Base-by-base conservation (phyloP, 2,888 invertebrate genomes). In the Colletes collaris region DNA sequence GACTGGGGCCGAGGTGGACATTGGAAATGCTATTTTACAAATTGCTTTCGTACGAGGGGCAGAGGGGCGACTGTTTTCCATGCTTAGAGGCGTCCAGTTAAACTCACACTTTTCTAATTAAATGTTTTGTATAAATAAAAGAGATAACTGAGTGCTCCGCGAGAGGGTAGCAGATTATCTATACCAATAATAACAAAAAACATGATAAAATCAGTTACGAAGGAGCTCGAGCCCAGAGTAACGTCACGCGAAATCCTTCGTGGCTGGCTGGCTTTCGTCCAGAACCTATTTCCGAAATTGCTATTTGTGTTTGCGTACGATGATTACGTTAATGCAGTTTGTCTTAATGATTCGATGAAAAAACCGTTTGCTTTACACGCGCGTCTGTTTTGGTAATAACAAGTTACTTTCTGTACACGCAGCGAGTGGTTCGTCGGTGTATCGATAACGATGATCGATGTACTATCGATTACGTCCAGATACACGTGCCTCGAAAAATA, bases 321-420 rank as follows among this genome's bases (percentile, higher is more conserved):
- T 69, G 80, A 80, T 80, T 80, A 80, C 69, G 79, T 79, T 80
- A 80, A 80, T 80, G 79, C 56, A 66, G 69, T 79, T 68, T 78
- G 79, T 65, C 65, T 66, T 79, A 80, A 80, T 74, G 80, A 80
- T 74, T 67, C 77, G 60, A 68, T 76, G 52, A 70, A 59, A 71
- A 59, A 71, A 66, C 37, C 46, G 27, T 73, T 35, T 79, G 27
- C 56, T 49, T n/a, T 59, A 16, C 27, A 27, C 40, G 27, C 19
- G 11, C 35, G 11, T 50, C 56, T 66, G 56, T 71, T 58, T 10
- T 44, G 19, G 52, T 49, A 16, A 49, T 19, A 7, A 46, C 44
- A 8, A 2, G 44, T 46, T 60, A 75, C 27, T 60, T 52, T 68
- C 55, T 63, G 37, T 68, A 62, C 46, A 49, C 53, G 2, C n/a